These are phyloP conservation scores for Pyrgilauda ruficollis DNA, from an alignment of 2,113 vertebrate genomes.

Conservation along the genomic window DNA sequence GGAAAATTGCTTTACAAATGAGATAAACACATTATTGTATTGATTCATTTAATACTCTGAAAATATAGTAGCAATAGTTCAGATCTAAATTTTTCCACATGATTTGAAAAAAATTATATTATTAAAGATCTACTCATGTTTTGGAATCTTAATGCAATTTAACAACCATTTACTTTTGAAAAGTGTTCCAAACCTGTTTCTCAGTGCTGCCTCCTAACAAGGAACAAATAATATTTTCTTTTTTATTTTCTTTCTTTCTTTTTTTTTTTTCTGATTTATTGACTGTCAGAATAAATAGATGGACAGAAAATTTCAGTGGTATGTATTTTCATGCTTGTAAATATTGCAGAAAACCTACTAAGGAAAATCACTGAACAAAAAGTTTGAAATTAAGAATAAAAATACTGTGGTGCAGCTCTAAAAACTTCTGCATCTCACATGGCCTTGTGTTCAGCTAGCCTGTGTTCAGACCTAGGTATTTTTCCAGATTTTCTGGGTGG, in stretches of 20 bases:
- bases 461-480: background rate
- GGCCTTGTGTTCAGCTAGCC: background rate
- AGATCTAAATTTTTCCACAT: background rate
- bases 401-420: background rate
- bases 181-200: background rate
- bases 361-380: background rate
- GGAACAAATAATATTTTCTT: background rate
- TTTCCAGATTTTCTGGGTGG: background rate
- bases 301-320: background rate
- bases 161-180: background rate
- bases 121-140: background rate
- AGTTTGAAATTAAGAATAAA: background rate
- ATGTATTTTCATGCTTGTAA: background rate
- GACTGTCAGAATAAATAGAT: background rate
- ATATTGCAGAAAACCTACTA: background rate
- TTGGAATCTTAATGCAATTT: background rate
- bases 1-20: background rate
- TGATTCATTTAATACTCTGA: background rate
- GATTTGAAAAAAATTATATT: background rate
- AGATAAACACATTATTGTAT: background rate
- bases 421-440: background rate
- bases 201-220: background rate
- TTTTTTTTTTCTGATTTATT: background rate
- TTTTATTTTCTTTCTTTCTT: too few relatives aligned
- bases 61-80: background rate